phyloP scores from a whole-genome alignment of 2,113 vertebrate species.

The Orthonyx spaldingii region DNA sequence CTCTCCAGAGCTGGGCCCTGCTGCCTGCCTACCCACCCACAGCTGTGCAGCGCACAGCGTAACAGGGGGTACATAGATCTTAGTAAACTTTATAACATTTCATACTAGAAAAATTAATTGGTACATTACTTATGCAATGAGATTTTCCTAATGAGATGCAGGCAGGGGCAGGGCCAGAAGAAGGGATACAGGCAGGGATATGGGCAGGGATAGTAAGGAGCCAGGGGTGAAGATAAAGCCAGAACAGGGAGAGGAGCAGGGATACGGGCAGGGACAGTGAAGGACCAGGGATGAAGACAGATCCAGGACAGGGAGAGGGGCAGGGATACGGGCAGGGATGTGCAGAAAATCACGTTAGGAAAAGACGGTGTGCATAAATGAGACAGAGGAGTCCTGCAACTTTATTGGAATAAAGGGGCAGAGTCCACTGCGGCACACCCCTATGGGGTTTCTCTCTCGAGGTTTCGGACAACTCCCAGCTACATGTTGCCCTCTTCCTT shows the following conservation, averaged over 20 bases:
- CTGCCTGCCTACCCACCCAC: not conserved
- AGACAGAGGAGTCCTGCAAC: not conserved
- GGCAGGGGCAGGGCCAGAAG: not conserved
- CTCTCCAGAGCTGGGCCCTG: not conserved
- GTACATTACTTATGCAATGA: not conserved
- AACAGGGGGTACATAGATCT: fast-evolving
- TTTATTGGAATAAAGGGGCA: not conserved
- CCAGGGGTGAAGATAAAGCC: not conserved
- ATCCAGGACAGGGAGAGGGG: not conserved
- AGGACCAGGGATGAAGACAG: not conserved
- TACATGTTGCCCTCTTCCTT: not conserved
- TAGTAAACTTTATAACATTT: not conserved
- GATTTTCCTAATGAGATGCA: not conserved
- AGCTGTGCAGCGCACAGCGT: fast-evolving
- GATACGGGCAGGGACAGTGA: not conserved
- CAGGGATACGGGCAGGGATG: not conserved
- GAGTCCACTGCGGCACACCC: not conserved
- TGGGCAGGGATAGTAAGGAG: not conserved
- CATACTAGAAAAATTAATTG: not conserved
- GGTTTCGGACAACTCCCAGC: fast-evolving
- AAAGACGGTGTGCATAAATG: not conserved
- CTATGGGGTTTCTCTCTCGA: fast-evolving
- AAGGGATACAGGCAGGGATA: not conserved
- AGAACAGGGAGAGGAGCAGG: not conserved
- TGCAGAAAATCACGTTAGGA: not conserved